A percentile compares a stretch with the other conserved stretches of the same genome.
Conservation (phyloP, 2,113 vertebrate species). For the Holacanthus passer region DNA sequence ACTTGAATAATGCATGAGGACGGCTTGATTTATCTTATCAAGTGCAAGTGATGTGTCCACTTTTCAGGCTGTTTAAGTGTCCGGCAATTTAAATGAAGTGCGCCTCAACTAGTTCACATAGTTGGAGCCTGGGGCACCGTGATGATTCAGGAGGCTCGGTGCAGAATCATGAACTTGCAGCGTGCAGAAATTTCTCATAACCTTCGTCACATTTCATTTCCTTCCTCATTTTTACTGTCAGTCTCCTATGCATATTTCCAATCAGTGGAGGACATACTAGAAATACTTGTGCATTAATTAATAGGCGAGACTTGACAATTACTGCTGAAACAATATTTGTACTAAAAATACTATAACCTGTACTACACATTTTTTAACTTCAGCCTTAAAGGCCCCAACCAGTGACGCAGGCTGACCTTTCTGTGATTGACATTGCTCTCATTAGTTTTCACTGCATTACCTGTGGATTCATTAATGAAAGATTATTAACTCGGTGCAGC, state of each 20-base stretch:
- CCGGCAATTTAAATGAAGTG: slow-evolving; percentile 59
- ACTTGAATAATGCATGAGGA: slow-evolving; percentile 70
- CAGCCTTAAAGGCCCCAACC: background rate
- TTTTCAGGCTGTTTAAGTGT: slow-evolving; percentile 59
- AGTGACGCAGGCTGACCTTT: background rate
- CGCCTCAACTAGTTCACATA: slow-evolving; percentile 33
- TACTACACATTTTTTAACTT: background rate
- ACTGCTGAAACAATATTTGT: background rate
- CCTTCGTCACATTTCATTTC: slow-evolving; percentile 66
- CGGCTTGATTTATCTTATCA: slow-evolving; percentile 64
- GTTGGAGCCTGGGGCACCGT: slow-evolving; percentile 38
- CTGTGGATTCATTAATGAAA: background rate
- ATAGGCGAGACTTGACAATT: background rate
- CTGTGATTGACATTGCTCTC: background rate
- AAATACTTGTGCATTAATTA: slow-evolving; percentile 31
- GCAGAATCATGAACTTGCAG: slow-evolving; percentile 48
- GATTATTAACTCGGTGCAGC: background rate
- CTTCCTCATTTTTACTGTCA: slow-evolving; percentile 43
- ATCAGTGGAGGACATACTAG: slow-evolving; percentile 16
- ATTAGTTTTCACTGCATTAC: background rate
- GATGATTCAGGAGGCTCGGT: slow-evolving; percentile 57
- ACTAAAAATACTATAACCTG: background rate
- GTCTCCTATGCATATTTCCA: slow-evolving; percentile 49
- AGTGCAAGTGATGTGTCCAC: slow-evolving; percentile 63
- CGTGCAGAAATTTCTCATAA: slow-evolving; percentile 51